phyloP scores from a whole-genome alignment of 92 coral and sea anemone species.

The Porites divaricata region DNA sequence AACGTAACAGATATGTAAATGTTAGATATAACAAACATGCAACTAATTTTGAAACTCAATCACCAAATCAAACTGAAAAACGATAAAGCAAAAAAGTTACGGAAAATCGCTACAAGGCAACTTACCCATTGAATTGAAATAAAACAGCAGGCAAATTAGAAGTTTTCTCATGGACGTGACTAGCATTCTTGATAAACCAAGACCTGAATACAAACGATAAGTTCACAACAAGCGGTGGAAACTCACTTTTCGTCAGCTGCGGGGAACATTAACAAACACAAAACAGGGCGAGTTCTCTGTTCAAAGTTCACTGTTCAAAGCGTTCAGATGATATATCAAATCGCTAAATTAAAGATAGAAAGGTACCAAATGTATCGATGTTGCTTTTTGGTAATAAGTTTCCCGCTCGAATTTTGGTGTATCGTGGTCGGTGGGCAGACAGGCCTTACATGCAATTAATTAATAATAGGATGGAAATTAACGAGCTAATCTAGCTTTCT shows the following conservation, averaged over 20 bases:
- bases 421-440: slow-evolving; percentile 37
- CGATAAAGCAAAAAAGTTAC: background rate
- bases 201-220: slow-evolving; percentile 34
- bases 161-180: slow-evolving; percentile 25
- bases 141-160: slow-evolving; percentile 30
- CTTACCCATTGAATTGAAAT: slow-evolving; percentile 44
- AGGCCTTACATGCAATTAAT: slow-evolving; percentile 55
- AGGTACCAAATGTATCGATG: background rate
- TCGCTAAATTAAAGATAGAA: background rate
- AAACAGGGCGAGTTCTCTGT: background rate
- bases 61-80: background rate
- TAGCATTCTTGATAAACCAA: slow-evolving; percentile 39
- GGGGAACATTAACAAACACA: slow-evolving; percentile 25
- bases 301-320: background rate
- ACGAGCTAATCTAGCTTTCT: slow-evolving; percentile 54
- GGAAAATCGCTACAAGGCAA: background rate
- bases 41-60: background rate
- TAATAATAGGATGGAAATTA: slow-evolving; percentile 55
- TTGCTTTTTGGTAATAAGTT: slow-evolving; percentile 28
- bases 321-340: background rate
- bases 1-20: slow-evolving; percentile 18
- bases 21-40: background rate
- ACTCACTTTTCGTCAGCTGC: slow-evolving; percentile 29
- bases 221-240: slow-evolving; percentile 44
- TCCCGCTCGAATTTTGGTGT: slow-evolving; percentile 35